Conservation (phyloP, 2,888 invertebrate species). For the Parnassius orleans region DNA sequence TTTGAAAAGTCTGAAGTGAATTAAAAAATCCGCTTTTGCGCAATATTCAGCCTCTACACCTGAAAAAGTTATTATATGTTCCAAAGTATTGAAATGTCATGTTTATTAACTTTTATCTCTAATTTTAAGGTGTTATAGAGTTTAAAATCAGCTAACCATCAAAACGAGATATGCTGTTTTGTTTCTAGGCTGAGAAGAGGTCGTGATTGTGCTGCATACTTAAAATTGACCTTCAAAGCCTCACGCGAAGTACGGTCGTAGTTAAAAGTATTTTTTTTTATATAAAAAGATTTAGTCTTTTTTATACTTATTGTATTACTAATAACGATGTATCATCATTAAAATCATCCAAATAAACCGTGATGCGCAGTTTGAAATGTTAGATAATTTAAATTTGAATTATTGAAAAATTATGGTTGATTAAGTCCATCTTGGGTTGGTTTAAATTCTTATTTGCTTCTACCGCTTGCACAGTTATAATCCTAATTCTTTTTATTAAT, state of each 20-base stretch:
- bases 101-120: not conserved
- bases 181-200: conserved; percentile 33
- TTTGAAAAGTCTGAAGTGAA: conserved; percentile 1
- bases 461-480: too few relatives aligned
- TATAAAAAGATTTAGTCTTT: too few relatives aligned
- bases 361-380: too few relatives aligned
- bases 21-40: conserved; percentile 16
- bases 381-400: too few relatives aligned
- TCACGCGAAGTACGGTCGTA: conserved; percentile 59
- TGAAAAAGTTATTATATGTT: conserved; percentile 14
- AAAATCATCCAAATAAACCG: too few relatives aligned
- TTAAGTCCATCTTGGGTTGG: too few relatives aligned
- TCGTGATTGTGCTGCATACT: conserved; percentile 72
- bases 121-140: not conserved
- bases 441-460: too few relatives aligned
- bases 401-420: too few relatives aligned
- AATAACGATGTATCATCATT: too few relatives aligned
- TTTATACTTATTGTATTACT: too few relatives aligned
- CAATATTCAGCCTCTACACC: conserved; percentile 9
- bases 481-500: too few relatives aligned
- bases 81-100: conserved; percentile 2
- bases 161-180: conserved; percentile 36
- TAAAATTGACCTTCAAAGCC: conserved; percentile 62
- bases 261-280: conserved; percentile 35
- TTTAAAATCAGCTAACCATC: conserved; percentile 23